phyloP scores from a whole-genome alignment of 2,797 vertebrate genomes.

The Harpagifer antarcticus region DNA sequence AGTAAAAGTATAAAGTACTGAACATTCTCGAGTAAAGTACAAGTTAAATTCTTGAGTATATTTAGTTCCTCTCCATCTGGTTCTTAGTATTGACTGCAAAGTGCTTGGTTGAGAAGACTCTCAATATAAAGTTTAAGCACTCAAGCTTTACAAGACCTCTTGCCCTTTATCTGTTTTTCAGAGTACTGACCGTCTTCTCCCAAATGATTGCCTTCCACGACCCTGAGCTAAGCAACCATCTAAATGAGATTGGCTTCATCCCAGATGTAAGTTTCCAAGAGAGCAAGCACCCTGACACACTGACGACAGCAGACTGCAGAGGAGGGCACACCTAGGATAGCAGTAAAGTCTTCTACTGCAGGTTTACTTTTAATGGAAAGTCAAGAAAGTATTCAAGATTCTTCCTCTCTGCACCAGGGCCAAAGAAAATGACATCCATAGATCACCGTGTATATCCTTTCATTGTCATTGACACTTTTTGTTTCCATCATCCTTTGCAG shows the following conservation, averaged over 20 bases:
- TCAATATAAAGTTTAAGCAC: not conserved
- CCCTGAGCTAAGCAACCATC: conserved; percentile 98
- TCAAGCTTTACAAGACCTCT: not conserved
- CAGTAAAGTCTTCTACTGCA: not conserved
- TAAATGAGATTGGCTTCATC: conserved; percentile 99
- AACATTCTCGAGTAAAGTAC: too few species aligned
- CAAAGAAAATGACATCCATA: conserved; percentile 43
- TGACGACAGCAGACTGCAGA: conserved; percentile 24
- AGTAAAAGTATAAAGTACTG: too few species aligned
- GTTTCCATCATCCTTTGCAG: conserved; percentile 38
- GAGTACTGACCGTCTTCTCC: conserved; percentile 98
- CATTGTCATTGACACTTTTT: conserved; percentile 59
- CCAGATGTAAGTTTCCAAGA: conserved; percentile 92
- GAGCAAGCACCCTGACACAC: conserved; percentile 17
- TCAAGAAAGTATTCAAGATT: conserved; percentile 31
- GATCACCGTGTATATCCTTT: conserved; percentile 48
- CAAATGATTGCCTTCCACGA: conserved; percentile 99
- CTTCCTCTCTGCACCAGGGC: conserved; percentile 32
- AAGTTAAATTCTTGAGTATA: not conserved
- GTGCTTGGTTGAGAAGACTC: not conserved
- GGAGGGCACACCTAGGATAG: conserved; percentile 18
- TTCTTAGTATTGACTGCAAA: not conserved
- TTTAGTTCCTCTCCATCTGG: too few species aligned
- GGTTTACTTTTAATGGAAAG: conserved; percentile 45
- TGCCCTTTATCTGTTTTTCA: conserved; percentile 71